phyloP scores from a whole-genome alignment of 2,888 invertebrate genomes.

The Megaustenia siamemsis region DNA sequence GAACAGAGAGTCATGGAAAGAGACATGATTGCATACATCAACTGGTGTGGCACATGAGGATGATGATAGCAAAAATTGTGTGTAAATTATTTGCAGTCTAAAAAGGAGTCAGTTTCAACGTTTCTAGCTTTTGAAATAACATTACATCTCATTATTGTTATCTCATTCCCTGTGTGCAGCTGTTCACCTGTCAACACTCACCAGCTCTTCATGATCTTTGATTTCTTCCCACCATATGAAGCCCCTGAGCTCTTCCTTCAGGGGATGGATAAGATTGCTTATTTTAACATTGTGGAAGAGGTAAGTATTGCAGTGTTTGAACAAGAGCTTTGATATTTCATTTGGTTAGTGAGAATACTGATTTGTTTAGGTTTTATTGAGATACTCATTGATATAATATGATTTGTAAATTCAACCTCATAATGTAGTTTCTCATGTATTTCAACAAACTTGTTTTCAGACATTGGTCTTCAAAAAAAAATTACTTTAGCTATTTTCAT shows the following conservation, averaged over 20 bases:
- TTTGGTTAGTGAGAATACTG: neutral
- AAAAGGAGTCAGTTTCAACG: too few relatives aligned
- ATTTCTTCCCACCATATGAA: constrained; percentile 56
- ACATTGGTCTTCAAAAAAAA: too few relatives aligned
- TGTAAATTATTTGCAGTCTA: too few relatives aligned
- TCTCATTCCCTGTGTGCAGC: constrained; percentile 19
- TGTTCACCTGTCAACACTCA: constrained; percentile 4
- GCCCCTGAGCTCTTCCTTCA: constrained; percentile 57
- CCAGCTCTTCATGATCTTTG: constrained; percentile 54
- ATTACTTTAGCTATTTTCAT: too few relatives aligned
- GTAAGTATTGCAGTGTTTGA: constrained; percentile 49
- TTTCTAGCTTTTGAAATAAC: too few relatives aligned
- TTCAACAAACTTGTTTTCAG: neutral
- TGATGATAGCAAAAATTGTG: too few relatives aligned
- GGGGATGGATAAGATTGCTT: constrained; percentile 38
- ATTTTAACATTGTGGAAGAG: constrained; percentile 37
- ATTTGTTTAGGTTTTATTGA: neutral
- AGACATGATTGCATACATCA: too few relatives aligned
- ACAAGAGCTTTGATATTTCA: neutral
- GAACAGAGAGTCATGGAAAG: too few relatives aligned
- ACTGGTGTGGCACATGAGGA: too few relatives aligned
- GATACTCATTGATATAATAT: neutral
- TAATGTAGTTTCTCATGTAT: neutral
- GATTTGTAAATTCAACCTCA: neutral
- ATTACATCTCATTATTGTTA: too few relatives aligned